Evolutionary conservation across 2,888 invertebrate species (phyloP), one percentile per base, ranked within the genome.

Genomic region (Drosophila borborema): DNA sequence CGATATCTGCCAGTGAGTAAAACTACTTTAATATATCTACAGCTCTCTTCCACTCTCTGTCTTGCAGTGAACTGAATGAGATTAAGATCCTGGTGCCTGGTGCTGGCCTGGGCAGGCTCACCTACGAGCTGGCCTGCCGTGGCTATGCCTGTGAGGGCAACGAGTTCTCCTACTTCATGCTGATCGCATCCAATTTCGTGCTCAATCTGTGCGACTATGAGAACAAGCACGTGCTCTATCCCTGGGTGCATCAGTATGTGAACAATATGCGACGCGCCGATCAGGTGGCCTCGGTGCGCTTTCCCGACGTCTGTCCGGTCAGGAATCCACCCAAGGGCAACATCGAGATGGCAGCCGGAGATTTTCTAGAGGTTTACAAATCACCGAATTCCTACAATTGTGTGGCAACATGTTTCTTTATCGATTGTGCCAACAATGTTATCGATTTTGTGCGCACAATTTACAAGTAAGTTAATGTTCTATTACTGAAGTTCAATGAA

Each of bases 391-490:
- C 80, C 1, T 92, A 98, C 97, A 96, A 98, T 90, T 98, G 98
- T 91, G 96, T 99, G 0, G 97, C 98, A 0, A 98, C 99, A 0
- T 99, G 99, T 82, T 99, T 99, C 94, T 99, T 99, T 93, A 97
- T 99, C 64, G 99, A 99, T 93, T 99, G 99, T 90, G 99, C 99
- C 1, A 97, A 97, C 70, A 99, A 99, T 92, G 96, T 99, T 20
- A 96, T 99, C 5, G 96, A 97, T 89, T 99, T 99, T 90, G 96
- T 99, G 40, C 98, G 99, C 94, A 95, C 96, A 55, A 99, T 99
- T 91, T 97, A 96, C 93, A 95, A 95, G 86, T 93, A 65, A 81
- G 68, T 60, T 12, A 5, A 40, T 10, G 38, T 23, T 9, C 38
- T 16, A 1, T 20, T 23, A 3, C 3, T 8, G 23, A 6, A 4